Percentiles rank a stretch among this genome's conserved stretches.
Conservation (phyloP, 2,797 vertebrate genomes). For the Octomys mimax region DNA sequence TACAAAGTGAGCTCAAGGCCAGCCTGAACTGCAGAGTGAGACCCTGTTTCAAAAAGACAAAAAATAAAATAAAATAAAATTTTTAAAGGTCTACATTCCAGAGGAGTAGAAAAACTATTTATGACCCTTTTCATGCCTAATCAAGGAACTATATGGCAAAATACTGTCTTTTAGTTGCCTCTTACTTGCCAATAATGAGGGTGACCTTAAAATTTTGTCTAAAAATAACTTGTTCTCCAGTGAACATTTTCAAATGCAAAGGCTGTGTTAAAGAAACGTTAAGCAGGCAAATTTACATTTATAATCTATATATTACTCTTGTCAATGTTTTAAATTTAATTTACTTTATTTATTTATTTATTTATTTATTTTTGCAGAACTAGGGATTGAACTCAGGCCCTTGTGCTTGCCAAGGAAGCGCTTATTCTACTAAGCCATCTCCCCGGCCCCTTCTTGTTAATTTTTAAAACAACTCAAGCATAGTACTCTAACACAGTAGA, state of each 20-base stretch:
- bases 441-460: neutral
- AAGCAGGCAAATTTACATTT: constrained; percentile 20
- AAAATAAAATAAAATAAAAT: too few species aligned
- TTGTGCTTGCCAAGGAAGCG: too few species aligned
- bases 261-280: constrained; percentile 22
- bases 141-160: constrained; percentile 12
- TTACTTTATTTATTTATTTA: too few species aligned
- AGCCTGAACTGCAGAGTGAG: too few species aligned
- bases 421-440: too few species aligned
- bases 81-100: neutral
- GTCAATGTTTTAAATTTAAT: too few species aligned
- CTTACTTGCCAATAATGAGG: constrained; percentile 18
- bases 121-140: constrained; percentile 22
- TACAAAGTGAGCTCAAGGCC: too few species aligned
- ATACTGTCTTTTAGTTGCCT: constrained; percentile 7
- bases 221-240: neutral
- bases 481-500: constrained; percentile 1
- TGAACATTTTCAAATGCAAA: constrained; percentile 51
- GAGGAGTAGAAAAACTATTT: constrained; percentile 50
- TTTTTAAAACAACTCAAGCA: neutral
- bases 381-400: too few species aligned
- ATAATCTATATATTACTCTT: neutral
- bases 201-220: constrained; percentile 17
- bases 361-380: too few species aligned
- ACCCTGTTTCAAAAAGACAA: too few species aligned